These are phyloP conservation scores for Sarcophaga caerulescens DNA, from an alignment of 2,888 invertebrate species.

Conservation along the genomic window DNA sequence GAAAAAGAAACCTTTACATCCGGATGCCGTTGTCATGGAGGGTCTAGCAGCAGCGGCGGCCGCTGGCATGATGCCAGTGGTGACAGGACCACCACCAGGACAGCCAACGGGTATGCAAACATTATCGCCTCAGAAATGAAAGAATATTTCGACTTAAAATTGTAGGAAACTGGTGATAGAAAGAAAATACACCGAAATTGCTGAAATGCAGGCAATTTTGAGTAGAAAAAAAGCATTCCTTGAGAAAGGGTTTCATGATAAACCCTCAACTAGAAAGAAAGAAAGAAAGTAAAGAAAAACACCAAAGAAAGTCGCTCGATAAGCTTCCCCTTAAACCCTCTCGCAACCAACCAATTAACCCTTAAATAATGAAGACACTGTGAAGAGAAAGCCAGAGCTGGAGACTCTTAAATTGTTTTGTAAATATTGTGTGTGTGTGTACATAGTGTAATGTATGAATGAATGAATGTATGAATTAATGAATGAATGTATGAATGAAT, in stretches of 20 bases:
- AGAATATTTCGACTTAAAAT: slow-evolving; percentile 58
- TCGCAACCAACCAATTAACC: too few species aligned
- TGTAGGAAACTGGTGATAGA: neutral
- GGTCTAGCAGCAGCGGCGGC: slow-evolving; percentile 77
- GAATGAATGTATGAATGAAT: too few species aligned
- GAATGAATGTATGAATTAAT: too few species aligned
- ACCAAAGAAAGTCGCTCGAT: neutral
- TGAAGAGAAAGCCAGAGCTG: neutral
- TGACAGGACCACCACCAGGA: slow-evolving; percentile 54
- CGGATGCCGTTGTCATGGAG: slow-evolving; percentile 77
- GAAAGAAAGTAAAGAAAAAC: neutral
- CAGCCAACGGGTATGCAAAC: slow-evolving; percentile 62
- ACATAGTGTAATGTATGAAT: neutral
- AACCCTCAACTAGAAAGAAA: neutral
- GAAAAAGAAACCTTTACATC: slow-evolving; percentile 91
- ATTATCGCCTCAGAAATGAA: slow-evolving; percentile 78
- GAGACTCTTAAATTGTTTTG: slow-evolving; percentile 1
- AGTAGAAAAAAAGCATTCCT: neutral
- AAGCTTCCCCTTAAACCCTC: too few species aligned
- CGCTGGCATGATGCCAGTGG: slow-evolving; percentile 71
- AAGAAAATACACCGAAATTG: neutral
- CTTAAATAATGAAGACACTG: too few species aligned
- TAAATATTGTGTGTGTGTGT: slow-evolving; percentile 11
- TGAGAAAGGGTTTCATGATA: neutral
- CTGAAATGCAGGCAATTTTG: neutral